Conservation (phyloP, 2,888 invertebrate genomes). For the Phalangium opilio region DNA sequence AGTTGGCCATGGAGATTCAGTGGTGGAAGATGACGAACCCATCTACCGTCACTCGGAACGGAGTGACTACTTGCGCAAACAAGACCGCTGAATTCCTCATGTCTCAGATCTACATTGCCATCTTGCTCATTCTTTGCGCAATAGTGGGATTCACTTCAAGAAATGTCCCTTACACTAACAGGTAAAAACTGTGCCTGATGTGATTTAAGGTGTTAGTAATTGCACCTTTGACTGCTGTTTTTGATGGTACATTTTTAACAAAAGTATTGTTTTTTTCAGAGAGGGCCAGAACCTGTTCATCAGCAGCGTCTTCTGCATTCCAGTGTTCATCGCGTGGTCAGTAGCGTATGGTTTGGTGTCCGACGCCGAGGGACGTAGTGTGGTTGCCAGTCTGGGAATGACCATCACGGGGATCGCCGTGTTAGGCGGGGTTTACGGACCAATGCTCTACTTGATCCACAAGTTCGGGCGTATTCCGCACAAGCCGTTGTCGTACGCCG, state of each 20-base stretch:
- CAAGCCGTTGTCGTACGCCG: constrained; percentile 16
- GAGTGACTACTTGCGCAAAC: constrained; percentile 1
- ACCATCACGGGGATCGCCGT: constrained; percentile 10
- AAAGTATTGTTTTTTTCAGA: too few relatives aligned
- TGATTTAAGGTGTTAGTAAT: too few relatives aligned
- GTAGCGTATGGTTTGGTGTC: constrained; percentile 11
- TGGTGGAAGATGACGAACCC: constrained; percentile 15
- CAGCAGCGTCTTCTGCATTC: constrained; percentile 9
- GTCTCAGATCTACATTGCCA: constrained; percentile 9
- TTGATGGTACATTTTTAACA: too few relatives aligned
- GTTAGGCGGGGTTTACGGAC: constrained; percentile 15
- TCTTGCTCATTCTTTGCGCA: constrained; percentile 8
- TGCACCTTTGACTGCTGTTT: too few relatives aligned
- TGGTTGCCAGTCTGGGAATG: constrained; percentile 12
- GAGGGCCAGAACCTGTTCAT: constrained; percentile 12
- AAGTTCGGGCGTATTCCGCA: constrained; percentile 15
- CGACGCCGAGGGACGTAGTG: constrained; percentile 8
- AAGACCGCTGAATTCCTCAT: constrained; percentile 8
- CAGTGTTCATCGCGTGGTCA: constrained; percentile 11
- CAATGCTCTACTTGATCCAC: constrained; percentile 16
- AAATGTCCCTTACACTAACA: not conserved
- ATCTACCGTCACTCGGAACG: not conserved
- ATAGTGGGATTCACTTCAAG: constrained; percentile 7
- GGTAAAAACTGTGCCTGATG: not conserved
- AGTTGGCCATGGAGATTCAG: constrained; percentile 18